A percentile compares a stretch with the other conserved stretches of the same genome.
Conservation (phyloP, 2,797 vertebrate genomes). For the Podarcis siculus region DNA sequence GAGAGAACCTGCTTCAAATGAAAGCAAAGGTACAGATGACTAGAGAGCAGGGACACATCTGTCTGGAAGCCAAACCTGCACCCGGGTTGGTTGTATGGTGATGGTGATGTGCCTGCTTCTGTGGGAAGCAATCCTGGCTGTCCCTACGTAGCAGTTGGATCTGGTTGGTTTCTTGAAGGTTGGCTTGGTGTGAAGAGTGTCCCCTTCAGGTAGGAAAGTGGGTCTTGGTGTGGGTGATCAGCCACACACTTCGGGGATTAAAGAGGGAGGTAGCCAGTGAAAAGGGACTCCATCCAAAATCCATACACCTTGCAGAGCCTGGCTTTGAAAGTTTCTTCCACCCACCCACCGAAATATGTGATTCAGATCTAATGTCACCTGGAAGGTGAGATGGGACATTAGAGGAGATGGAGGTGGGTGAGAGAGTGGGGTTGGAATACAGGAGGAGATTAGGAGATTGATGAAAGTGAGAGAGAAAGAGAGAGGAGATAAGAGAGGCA, state of each 20-base stretch:
- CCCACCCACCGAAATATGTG: too few species aligned
- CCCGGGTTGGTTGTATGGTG: too few species aligned
- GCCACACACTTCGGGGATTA: too few species aligned
- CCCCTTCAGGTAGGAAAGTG: not conserved
- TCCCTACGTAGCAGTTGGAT: not conserved
- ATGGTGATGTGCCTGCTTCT: not conserved
- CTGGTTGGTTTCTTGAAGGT: not conserved
- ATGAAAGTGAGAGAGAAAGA: conserved; percentile 55
- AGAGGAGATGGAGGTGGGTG: conserved; percentile 57
- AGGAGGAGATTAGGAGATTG: conserved; percentile 67
- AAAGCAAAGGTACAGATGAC: not conserved
- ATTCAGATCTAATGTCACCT: not conserved
- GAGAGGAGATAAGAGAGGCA: conserved; percentile 32
- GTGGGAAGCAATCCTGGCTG: not conserved
- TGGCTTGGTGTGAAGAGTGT: not conserved
- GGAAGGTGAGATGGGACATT: not conserved
- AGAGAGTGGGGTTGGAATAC: conserved; percentile 62
- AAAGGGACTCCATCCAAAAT: not conserved
- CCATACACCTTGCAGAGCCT: not conserved
- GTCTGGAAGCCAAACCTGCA: not conserved
- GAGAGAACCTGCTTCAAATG: not conserved
- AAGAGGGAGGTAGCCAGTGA: not conserved
- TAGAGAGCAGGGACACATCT: not conserved
- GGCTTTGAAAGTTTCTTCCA: not conserved
- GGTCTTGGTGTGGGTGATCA: not conserved